Evolutionary conservation across 1,140 invertebrate genomes (phyloP).

Genomic region (Trachymyrmex cornetzi): DNA sequence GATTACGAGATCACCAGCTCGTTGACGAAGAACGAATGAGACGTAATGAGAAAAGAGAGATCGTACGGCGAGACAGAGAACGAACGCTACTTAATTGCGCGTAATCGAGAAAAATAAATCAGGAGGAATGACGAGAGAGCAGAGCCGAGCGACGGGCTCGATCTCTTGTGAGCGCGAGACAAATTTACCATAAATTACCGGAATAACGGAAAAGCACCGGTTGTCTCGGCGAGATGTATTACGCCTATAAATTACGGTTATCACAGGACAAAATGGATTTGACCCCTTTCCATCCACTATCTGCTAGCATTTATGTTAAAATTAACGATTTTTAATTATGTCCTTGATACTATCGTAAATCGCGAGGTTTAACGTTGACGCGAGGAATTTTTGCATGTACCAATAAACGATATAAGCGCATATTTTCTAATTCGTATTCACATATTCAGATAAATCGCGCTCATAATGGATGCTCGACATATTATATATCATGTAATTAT

Average conservation of each 20-base stretch:
- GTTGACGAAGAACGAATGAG: constrained; percentile 49
- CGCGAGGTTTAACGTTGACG: background rate
- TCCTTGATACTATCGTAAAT: background rate
- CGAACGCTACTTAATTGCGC: constrained; percentile 51
- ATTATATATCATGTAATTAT: constrained; percentile 44
- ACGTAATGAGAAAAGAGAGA: constrained; percentile 14
- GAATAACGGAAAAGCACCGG: constrained; percentile 56
- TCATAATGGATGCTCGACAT: background rate
- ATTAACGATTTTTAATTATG: constrained; percentile 40
- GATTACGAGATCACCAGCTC: constrained; percentile 30
- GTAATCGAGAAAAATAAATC: constrained; percentile 48
- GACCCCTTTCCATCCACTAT: constrained; percentile 33
- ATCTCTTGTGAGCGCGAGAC: constrained; percentile 37
- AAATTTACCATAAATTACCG: constrained; percentile 63
- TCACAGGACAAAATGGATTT: constrained; percentile 37
- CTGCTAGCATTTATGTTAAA: constrained; percentile 25
- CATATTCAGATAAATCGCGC: constrained; percentile 11
- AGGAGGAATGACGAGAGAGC: constrained; percentile 6
- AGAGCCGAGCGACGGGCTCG: constrained; percentile 24
- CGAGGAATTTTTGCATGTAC: background rate
- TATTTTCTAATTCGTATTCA: background rate
- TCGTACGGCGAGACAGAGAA: constrained; percentile 52
- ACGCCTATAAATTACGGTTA: constrained; percentile 47
- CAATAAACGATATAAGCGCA: constrained; percentile 5
- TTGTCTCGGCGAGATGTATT: constrained; percentile 48